Evolutionary conservation across 1,140 invertebrate genomes (phyloP), one percentile per base, ranked within the genome.

Genomic region (Drosophila persimilis): DNA sequence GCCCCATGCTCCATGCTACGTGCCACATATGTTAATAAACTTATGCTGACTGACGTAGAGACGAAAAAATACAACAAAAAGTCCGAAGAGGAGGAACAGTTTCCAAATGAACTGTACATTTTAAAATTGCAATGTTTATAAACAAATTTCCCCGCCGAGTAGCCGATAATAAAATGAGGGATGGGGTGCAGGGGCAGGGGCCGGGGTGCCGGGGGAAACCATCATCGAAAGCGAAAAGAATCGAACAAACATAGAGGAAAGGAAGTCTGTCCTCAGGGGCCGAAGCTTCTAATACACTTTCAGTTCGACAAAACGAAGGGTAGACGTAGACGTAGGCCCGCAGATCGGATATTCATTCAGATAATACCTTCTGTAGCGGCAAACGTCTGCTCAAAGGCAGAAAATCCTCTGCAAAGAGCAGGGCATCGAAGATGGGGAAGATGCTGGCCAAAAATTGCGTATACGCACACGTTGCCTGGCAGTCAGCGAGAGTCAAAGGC

Each of bases 121-220:
- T 86, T 51, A 88, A 89, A 88, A 88, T 88, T 88, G 83, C 83
- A 88, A 88, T 88, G 83, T 88, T 88, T 88, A 89, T 89, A 88
- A 88, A 88, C 83, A 88, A 88, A 88, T 81, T 89, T 65, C 61
- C 57, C 62, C 57, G 58, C 52, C 76, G 70, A 77, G 67, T 45
- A 50, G 75, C 64, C 81, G 80, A 86, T 85, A 86, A 86, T 86
- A 80, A 86, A 85, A 86, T 51, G 57, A 17, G 17, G 17, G 17
- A 17, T 17, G 31, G 31, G 8, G n/a, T n/a, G n/a, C n/a, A n/a
- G 3, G 8, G 8, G 8, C 2, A 8, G 31, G 2, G 7, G 8
- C 2, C 0, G 3, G 31, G 9, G 2, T 17, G 17, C 17, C 17
- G 8, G 0, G 3, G 3, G 11, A 67, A 56, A 69, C 56, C 66